Evolutionary conservation across 92 coral and sea anemone genomes (phyloP).

Genomic region (Umimayanthus kanabou): DNA sequence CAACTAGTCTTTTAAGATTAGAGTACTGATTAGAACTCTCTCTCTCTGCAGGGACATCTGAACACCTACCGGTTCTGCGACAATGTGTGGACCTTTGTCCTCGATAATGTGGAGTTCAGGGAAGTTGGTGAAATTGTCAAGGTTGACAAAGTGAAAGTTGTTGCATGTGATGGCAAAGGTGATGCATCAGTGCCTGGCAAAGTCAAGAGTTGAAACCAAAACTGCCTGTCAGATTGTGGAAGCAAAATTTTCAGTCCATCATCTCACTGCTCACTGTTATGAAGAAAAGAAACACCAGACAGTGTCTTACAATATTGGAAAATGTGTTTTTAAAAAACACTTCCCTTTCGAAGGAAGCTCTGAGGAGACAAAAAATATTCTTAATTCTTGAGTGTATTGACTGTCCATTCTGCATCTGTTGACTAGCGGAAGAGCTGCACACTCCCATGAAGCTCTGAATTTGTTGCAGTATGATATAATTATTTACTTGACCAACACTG

Average conservation of each 20-base stretch:
- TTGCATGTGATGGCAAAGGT: slow-evolving; percentile 99
- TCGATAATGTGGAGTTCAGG: slow-evolving; percentile 87
- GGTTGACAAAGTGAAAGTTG: slow-evolving; percentile 96
- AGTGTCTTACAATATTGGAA: neutral
- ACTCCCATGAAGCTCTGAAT: neutral
- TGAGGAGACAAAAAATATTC: neutral
- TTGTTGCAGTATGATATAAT: neutral
- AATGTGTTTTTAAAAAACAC: neutral
- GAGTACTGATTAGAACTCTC: neutral
- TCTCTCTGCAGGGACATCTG: slow-evolving; percentile 75
- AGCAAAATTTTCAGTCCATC: neutral
- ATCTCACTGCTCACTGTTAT: neutral
- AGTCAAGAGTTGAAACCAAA: slow-evolving; percentile 20
- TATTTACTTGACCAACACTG: neutral
- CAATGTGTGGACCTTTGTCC: slow-evolving; percentile 98
- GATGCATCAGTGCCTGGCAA: slow-evolving; percentile 38
- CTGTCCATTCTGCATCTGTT: neutral
- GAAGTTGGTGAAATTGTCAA: slow-evolving; percentile 85
- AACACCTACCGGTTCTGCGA: slow-evolving; percentile 96
- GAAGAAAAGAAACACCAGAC: no score
- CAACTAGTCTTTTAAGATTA: no score
- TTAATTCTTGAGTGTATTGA: neutral
- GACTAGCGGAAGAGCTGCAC: neutral
- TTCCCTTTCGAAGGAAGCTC: neutral
- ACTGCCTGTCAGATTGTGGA: neutral